Conservation (phyloP, 2,888 invertebrate genomes). For the Rambutsinella grinnellia region DNA sequence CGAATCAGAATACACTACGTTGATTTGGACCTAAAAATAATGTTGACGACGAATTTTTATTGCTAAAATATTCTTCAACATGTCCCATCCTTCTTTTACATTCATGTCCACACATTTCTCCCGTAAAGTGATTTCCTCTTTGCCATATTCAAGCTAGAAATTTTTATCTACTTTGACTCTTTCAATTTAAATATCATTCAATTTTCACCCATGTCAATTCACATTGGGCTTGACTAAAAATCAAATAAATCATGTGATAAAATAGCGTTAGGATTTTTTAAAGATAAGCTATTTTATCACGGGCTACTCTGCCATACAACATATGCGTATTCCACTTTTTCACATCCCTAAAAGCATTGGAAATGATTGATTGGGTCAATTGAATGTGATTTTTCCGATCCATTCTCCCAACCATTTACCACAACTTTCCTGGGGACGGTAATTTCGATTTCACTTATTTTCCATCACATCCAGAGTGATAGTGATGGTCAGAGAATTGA, state of each 20-base stretch:
- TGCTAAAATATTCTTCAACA: too few species aligned
- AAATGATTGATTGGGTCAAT: slow-evolving; percentile 6
- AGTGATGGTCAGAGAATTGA: slow-evolving; percentile 17
- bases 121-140: too few species aligned
- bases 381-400: not conserved
- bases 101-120: too few species aligned
- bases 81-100: too few species aligned
- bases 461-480: slow-evolving; percentile 2
- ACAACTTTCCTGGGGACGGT: not conserved
- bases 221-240: not conserved
- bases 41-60: too few species aligned
- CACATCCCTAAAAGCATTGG: not conserved
- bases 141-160: too few species aligned
- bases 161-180: too few species aligned
- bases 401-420: not conserved
- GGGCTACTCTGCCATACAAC: not conserved
- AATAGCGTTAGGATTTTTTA: not conserved
- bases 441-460: slow-evolving; percentile 12
- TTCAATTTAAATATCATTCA: not conserved
- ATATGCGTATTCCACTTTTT: not conserved
- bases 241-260: not conserved
- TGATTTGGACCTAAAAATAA: too few species aligned
- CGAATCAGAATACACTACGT: too few species aligned
- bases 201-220: not conserved
- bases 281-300: not conserved